Evolutionary conservation across 2,113 vertebrate species (phyloP), one percentile per base, ranked within the genome.

Genomic region (Protobothrops flavoviridis): DNA sequence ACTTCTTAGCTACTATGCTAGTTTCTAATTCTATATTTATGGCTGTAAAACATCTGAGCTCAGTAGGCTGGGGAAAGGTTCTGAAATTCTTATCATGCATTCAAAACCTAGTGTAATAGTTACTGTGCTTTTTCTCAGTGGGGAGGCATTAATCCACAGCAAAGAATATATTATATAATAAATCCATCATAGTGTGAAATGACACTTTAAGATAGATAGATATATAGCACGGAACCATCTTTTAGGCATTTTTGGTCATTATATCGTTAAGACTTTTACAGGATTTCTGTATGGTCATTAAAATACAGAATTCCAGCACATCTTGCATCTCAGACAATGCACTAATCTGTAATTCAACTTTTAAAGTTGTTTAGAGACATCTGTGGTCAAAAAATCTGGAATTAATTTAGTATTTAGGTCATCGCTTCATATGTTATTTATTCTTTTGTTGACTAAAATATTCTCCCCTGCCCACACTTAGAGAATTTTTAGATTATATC

Each of bases 221-320:
- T 88, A 33, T 29, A 26, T 93, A 81, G 9, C 95, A 96, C 93
- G 96, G 89, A 95, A 97, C 96, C 55, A 87, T 93, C 93, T 15
- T 88, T 96, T 92, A 88, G 95, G 94, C 1, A 69, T 92, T 96
- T 97, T 97, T 96, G 95, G 96, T 97, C 96, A 94, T 95, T 95
- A 53, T 90, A 89, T 92, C 91, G 45, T 96, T 94, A 94, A 97
- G 95, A 94, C 94, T 95, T 96, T 59, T 93, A 92, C 74, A 93
- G 90, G 96, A 96, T 97, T 97, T 97, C 96, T 91, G 96, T 91
- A 94, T 95, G 89, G 94, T 59, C 92, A 93, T 95, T 91, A 89
- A 96, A 96, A 94, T 94, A 90, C 94, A 94, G 53, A 94, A 87
- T 96, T 97, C 92, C 95, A 94, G 97, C 97, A 97, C 93, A 96